Conservation (phyloP, 2,113 vertebrate species). For the Xyliphius kryptos region DNA sequence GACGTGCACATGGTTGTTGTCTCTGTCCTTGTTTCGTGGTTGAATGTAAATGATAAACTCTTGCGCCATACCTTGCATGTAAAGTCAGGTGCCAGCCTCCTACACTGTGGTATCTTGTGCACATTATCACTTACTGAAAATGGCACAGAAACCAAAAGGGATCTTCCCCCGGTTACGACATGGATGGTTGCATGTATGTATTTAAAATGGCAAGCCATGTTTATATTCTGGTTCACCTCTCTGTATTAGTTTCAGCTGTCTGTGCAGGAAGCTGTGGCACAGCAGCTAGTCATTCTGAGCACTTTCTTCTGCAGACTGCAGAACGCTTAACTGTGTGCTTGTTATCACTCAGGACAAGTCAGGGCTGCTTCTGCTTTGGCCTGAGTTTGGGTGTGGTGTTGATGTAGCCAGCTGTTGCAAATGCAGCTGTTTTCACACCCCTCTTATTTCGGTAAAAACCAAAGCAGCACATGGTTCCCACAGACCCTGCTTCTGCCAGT, state of each 20-base stretch:
- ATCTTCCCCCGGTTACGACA: constrained; percentile 1
- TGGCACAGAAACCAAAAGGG: constrained; percentile 1
- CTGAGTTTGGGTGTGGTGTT: constrained; percentile 16
- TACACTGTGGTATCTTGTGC: constrained; percentile 19
- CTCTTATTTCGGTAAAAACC: constrained; percentile 7
- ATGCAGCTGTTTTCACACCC: constrained; percentile 4
- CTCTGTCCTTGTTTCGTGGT: too few relatives aligned
- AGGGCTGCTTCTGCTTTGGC: constrained; percentile 5
- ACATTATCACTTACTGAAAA: not conserved
- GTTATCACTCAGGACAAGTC: not conserved
- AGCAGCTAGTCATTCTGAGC: constrained; percentile 16
- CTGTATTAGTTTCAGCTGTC: constrained; percentile 8
- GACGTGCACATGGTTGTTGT: too few relatives aligned
- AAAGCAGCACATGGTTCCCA: not conserved
- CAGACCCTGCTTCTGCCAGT: not conserved
- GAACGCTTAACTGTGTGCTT: too few relatives aligned
- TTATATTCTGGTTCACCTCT: constrained; percentile 24
- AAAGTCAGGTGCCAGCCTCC: not conserved
- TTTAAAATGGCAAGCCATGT: constrained; percentile 7
- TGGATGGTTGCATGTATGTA: constrained; percentile 25
- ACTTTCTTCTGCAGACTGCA: not conserved
- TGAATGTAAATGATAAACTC: too few relatives aligned
- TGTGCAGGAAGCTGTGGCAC: constrained; percentile 27
- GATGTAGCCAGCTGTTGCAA: constrained; percentile 14
- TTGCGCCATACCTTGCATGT: too few relatives aligned